Conservation (phyloP, 2,888 invertebrate species). For the Amphipyra tragopoginis region DNA sequence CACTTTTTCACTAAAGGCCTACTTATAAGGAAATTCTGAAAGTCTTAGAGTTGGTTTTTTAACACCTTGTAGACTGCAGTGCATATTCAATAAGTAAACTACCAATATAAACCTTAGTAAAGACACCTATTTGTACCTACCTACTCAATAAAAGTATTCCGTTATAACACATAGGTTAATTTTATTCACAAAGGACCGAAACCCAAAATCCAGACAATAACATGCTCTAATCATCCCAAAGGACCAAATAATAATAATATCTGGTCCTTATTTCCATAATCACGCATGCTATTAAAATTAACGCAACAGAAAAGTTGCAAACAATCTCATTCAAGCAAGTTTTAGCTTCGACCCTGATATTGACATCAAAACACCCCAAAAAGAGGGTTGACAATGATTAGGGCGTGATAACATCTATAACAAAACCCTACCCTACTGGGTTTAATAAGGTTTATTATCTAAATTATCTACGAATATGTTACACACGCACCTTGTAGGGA, state of each 20-base stretch:
- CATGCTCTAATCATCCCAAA: constrained; percentile 20
- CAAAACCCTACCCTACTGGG: constrained; percentile 57
- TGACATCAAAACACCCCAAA: constrained; percentile 57
- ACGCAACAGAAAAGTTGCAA: constrained; percentile 43
- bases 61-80: too few species aligned
- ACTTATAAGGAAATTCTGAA: too few species aligned
- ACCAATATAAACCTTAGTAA: too few species aligned
- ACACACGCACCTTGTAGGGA: constrained; percentile 44
- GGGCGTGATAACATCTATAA: constrained; percentile 65
- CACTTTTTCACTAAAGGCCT: too few species aligned
- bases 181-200: constrained; percentile 1
- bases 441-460: constrained; percentile 67
- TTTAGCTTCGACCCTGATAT: constrained; percentile 49
- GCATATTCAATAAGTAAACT: too few species aligned
- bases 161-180: neutral
- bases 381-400: constrained; percentile 61
- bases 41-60: too few species aligned
- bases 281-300: constrained; percentile 41
- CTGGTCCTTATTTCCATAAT: constrained; percentile 22
- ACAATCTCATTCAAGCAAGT: constrained; percentile 40
- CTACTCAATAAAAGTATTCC: neutral
- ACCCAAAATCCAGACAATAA: constrained; percentile 3
- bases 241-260: constrained; percentile 18
- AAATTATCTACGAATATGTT: constrained; percentile 68
- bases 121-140: too few species aligned